These are phyloP conservation scores for Altica lythri DNA, from an alignment of 2,888 invertebrate species.

Conservation along the genomic window DNA sequence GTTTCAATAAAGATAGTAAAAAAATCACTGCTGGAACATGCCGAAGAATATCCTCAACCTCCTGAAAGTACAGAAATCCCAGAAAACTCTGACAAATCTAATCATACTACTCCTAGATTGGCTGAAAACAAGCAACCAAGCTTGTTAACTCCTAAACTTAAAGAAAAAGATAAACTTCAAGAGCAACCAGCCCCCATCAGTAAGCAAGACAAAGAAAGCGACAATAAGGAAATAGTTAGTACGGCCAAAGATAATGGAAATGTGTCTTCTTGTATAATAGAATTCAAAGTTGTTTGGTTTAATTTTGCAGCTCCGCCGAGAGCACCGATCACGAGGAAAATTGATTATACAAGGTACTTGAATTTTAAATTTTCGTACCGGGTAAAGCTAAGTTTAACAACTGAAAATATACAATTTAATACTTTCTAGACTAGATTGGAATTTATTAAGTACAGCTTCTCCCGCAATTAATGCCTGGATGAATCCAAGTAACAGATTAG, in stretches of 20 bases:
- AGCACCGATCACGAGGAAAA: conserved; percentile 90
- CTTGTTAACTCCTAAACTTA: conserved; percentile 26
- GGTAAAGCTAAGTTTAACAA: no score
- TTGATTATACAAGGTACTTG: conserved; percentile 87
- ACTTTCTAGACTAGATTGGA: conserved; percentile 87
- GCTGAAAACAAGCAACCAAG: conserved; percentile 29
- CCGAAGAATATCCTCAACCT: conserved; percentile 39
- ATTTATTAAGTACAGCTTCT: conserved; percentile 91
- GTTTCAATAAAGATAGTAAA: conserved; percentile 79
- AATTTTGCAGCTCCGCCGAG: conserved; percentile 97
- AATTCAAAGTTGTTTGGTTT: conserved; percentile 92
- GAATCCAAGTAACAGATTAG: conserved; percentile 91
- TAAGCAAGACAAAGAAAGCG: conserved; percentile 36
- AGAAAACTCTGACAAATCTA: conserved; percentile 37
- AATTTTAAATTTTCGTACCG: no score
- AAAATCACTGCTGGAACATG: conserved; percentile 76
- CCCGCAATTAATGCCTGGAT: conserved; percentile 98
- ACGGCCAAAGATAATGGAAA: conserved; percentile 70
- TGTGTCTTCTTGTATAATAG: conserved; percentile 84
- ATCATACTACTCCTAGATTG: conserved; percentile 40
- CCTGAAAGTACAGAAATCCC: conserved; percentile 38
- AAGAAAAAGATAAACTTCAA: conserved; percentile 31
- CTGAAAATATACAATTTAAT: no score
- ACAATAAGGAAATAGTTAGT: conserved; percentile 39
- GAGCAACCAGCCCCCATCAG: conserved; percentile 32